Evolutionary conservation across 2,888 invertebrate species (phyloP), one percentile per base, ranked within the genome.

Genomic region (Acanthopleura granulata): DNA sequence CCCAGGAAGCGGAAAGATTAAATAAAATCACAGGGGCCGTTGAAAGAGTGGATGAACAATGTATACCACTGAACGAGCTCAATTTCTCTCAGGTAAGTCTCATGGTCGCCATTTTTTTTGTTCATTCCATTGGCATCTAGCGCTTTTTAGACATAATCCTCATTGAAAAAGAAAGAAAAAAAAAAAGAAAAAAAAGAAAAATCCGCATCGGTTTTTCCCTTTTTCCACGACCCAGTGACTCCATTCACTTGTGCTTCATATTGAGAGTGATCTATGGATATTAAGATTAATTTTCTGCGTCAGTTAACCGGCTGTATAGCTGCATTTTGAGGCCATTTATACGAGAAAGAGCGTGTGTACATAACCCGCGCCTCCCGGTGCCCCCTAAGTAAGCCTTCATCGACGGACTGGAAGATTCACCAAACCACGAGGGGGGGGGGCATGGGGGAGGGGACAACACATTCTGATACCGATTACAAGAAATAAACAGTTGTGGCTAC

Each of bases 21-120:
- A 89, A 89, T 69, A 93, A 93, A 84, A 79, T 86, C 29, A 90
- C 91, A 1, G 91, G 91, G 66, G 91, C 92, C 16, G 91, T 93
- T 49, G 92, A 93, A 86, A 83, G 87, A 72, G 92, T 92, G n/a
- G 90, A 91, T 78, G 93, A 92, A 81, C 93, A 93, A 83, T 93
- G 93, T 85, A 87, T 91, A 73, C 93, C 93, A 3, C 88, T 93
- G 57, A 91, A 92, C 81, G 90, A 91, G n/a, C 89, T 93, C 57
- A 91, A 91, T 79, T 85, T 90, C 72, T 90, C 91, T 62, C 92
- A 92, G 91, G 92, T 92, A 77, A 82, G 88, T 75, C 0, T n/a
- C n/a, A n/a, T n/a, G 40, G 9, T 9, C 40, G 40, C 3, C 9
- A 6, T 40, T 40, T 40, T 40, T 40, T 40, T 40, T 40, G 40